phyloP scores from a whole-genome alignment of 2,888 invertebrate genomes.

The Dryadula phaetusa region DNA sequence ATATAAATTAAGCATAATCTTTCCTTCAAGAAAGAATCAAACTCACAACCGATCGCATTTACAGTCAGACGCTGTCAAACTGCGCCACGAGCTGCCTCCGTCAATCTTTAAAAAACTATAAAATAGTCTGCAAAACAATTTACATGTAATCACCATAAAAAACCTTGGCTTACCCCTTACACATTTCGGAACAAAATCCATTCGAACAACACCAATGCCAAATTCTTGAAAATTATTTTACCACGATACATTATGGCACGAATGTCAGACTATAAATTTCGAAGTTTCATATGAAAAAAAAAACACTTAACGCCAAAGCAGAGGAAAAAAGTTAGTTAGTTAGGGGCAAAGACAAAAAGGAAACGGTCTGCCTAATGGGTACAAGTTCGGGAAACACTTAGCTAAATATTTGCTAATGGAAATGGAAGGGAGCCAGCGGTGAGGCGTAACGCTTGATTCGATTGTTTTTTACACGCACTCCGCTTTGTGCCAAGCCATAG shows the following conservation, averaged over 20 bases:
- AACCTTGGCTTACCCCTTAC: slow-evolving; percentile 1
- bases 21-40: no score
- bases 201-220: slow-evolving; percentile 18
- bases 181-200: not conserved
- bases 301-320: slow-evolving; percentile 69
- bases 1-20: no score
- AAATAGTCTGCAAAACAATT: not conserved
- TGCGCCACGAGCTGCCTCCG: no score
- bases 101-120: not conserved
- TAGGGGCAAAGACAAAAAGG: slow-evolving; percentile 76
- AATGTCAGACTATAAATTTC: slow-evolving; percentile 42
- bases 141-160: not conserved
- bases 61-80: no score
- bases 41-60: no score
- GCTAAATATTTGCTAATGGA: slow-evolving; percentile 83
- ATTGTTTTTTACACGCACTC: slow-evolving; percentile 71
- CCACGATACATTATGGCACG: slow-evolving; percentile 33
- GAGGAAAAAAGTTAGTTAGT: slow-evolving; percentile 69
- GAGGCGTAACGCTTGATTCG: slow-evolving; percentile 57
- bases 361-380: slow-evolving; percentile 70
- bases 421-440: slow-evolving; percentile 78
- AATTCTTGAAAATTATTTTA: slow-evolving; percentile 17
- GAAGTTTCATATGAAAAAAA: slow-evolving; percentile 54
- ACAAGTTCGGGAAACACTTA: slow-evolving; percentile 81
- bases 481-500: slow-evolving; percentile 68